phyloP scores from a whole-genome alignment of 2,888 invertebrate genomes.

The Hoplodrina ambigua region DNA sequence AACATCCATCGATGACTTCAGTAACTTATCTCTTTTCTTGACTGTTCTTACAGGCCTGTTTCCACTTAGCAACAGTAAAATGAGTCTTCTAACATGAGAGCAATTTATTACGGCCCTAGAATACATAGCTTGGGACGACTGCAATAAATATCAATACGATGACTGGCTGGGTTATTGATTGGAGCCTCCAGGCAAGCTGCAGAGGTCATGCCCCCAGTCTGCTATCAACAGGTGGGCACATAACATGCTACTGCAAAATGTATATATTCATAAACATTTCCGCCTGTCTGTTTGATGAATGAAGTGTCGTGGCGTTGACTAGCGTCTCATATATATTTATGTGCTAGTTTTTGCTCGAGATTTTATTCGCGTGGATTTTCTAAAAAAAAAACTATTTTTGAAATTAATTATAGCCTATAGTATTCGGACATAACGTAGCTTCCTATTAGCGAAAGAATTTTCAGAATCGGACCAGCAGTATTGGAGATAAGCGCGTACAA shows the following conservation, averaged over 20 bases:
- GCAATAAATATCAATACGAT: slow-evolving; percentile 28
- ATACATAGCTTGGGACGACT: slow-evolving; percentile 31
- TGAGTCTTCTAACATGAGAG: background rate
- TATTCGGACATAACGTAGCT: too few species aligned
- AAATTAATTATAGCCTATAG: too few species aligned
- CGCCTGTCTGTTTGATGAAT: slow-evolving; percentile 14
- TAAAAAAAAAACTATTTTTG: too few species aligned
- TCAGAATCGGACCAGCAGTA: too few species aligned
- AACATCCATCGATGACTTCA: too few species aligned
- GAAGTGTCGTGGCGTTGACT: background rate
- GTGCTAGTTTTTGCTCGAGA: background rate
- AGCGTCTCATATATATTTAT: slow-evolving; percentile 26
- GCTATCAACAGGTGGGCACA: slow-evolving; percentile 60
- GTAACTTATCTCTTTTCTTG: too few species aligned
- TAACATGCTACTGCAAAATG: slow-evolving; percentile 25
- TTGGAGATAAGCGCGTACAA: too few species aligned
- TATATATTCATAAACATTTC: slow-evolving; percentile 26
- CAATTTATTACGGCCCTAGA: slow-evolving; percentile 18
- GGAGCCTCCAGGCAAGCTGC: slow-evolving; percentile 8
- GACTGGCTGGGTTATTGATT: slow-evolving; percentile 49
- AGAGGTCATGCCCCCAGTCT: slow-evolving; percentile 48
- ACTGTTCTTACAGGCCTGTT: background rate
- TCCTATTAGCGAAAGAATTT: too few species aligned
- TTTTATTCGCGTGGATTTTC: too few species aligned
- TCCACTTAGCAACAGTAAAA: background rate